Base-by-base conservation (phyloP, 2,797 vertebrate genomes). In the Ceryle rudis region DNA sequence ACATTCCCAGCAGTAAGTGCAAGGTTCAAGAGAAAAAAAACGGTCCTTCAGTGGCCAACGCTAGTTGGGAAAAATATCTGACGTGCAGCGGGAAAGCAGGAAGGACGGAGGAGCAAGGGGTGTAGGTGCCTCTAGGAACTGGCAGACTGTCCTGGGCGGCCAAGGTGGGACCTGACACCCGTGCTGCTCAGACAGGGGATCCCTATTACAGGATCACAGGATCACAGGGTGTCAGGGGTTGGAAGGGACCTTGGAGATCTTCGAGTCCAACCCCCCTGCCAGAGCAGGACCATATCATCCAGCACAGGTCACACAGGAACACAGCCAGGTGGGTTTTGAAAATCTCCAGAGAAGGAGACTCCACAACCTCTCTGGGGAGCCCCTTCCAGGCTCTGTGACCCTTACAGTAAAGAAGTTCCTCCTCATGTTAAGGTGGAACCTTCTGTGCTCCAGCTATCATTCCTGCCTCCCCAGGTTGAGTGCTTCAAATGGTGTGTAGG, bases 31-130 rank as follows among this genome's bases (percentile, higher is more conserved):
- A 29, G 58, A 46, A 47, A 89, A 49, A 49, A 14, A 42, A 41
- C 0, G 0, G 18, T 37, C 64, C 61, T 65, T 90, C 23, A 25
- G 44, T 11, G 26, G 21, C 29, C 54, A 37, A 0, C 3, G 3
- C 5, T 4, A 29, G n/a, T 55, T 47, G 39, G 41, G 44, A 47
- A 60, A 80, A 60, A 5, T 2, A 8, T 51, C 22, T 81, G 35
- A 6, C 18, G n/a, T 19, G 60, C 52, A 46, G 15, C 14, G 21
- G 28, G 16, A 29, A 70, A 78, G 23, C 1, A 1, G 12, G 33
- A 51, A 88, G 29, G 54, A 54, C 28, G 65, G 71, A 81, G 39
- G 26, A 87, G 18, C 28, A 58, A 58, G 5, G 0, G 0, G 6
- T n/a, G 33, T 15, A 6, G 2, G 23, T 84, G n/a, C 11, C 33